Evolutionary conservation across 1,140 invertebrate species (phyloP).

Genomic region (Trichomalopsis sarcophagae): DNA sequence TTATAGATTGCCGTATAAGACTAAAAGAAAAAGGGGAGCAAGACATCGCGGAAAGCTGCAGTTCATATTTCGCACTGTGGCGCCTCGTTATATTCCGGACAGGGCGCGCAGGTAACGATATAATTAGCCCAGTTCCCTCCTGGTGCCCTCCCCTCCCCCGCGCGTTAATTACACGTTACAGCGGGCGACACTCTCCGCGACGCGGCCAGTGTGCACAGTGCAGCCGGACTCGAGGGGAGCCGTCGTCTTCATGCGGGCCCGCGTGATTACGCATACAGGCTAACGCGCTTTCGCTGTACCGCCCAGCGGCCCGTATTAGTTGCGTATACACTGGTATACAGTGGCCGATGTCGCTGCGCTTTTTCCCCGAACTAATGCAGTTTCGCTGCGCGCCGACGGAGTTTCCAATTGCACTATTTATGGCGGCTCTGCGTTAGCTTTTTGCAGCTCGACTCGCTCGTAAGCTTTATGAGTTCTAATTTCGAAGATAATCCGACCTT

Average conservation of each 20-base stretch:
- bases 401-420: slow-evolving; percentile 1
- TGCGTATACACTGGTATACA: background rate
- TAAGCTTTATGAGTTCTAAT: background rate
- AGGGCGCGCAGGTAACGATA: background rate
- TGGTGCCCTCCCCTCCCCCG: background rate
- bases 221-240: background rate
- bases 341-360: background rate
- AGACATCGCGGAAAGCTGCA: background rate
- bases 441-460: background rate
- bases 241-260: background rate
- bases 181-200: too few relatives aligned
- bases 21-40: too few relatives aligned
- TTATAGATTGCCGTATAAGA: too few relatives aligned
- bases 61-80: background rate
- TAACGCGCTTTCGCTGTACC: background rate
- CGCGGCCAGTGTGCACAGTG: background rate
- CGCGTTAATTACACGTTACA: background rate
- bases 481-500: background rate
- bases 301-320: background rate
- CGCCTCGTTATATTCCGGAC: slow-evolving; percentile 12
- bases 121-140: slow-evolving; percentile 18
- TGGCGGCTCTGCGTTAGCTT: background rate
- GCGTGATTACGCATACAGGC: slow-evolving; percentile 6
- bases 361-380: background rate
- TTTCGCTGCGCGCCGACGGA: background rate